Evolutionary conservation across 2,888 invertebrate genomes (phyloP), one percentile per base, ranked within the genome.

Genomic region (Pseudococcus longispinus): DNA sequence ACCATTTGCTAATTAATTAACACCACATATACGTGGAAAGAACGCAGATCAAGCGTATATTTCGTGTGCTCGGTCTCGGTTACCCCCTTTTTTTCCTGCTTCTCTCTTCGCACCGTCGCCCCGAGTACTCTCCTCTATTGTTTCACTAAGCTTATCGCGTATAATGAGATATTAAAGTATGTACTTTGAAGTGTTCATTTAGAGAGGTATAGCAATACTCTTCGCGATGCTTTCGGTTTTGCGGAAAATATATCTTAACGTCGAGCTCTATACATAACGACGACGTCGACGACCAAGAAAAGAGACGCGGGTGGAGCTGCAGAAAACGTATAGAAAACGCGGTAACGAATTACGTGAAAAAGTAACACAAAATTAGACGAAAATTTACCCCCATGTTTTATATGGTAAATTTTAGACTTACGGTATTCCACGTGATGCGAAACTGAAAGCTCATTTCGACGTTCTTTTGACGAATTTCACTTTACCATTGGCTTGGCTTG

Each of bases 1-100:
- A 70, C 70, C 70, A 70, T 70, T 70, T 70, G 70, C 70, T 70
- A 70, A 70, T 70, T 70, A 70, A 70, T 70, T 70, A 70, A 70
- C 70, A 70, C 70, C 70, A 70, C 70, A 70, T 70, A 70, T 70
- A 29, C 70, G 70, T 29, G 70, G 29, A 70, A 18, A 70, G 70
- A 70, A 70, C 29, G 70, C 70, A 70, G 70, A 70, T 70, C 70
- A 70, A 70, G 70, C 70, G 70, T 70, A 70, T 70, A 70, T 70
- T 70, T 70, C 70, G 70, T 60, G 23, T 23, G 23, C 60, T 60
- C 65, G 26, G 13, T 11, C 65, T 23, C 65, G 65, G 65, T 65
- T 65, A 70, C 70, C 70, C 65, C 70, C 70, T 65, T 65, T 65
- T 65, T 65, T 65, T 65, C 26, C 65, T 18, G 11, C n/a, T 18